phyloP scores from a whole-genome alignment of 2,888 invertebrate genomes.

The Octodonta nipae region DNA sequence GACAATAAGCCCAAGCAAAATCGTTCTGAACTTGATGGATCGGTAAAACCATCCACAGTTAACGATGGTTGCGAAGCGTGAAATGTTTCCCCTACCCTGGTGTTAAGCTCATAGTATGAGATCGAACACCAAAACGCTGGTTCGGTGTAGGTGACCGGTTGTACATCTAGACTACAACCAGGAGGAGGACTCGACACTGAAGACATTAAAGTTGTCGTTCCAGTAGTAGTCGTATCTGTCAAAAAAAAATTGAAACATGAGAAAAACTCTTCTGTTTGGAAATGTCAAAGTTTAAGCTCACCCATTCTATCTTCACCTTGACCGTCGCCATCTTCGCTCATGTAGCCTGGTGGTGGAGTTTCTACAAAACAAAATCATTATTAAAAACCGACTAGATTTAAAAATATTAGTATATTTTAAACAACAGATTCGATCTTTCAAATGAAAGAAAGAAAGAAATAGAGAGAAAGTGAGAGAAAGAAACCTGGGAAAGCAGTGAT shows the following conservation, averaged over 20 bases:
- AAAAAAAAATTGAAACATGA: no score
- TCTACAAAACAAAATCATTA: no score
- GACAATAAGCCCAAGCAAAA: slow-evolving; percentile 92
- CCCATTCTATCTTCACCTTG: slow-evolving; percentile 88
- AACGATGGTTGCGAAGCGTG: slow-evolving; percentile 92
- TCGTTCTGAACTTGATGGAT: slow-evolving; percentile 94
- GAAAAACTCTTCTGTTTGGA: no score
- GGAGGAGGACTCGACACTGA: no score
- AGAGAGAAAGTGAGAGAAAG: no score
- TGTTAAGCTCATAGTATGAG: slow-evolving; percentile 95
- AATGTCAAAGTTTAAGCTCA: slow-evolving; percentile 38
- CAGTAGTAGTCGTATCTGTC: no score
- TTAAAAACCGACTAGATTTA: no score
- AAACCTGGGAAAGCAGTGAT: no score
- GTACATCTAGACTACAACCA: slow-evolving; percentile 75
- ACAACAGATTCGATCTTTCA: no score
- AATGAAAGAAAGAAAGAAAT: no score
- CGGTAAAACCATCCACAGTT: slow-evolving; percentile 95
- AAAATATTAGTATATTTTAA: no score
- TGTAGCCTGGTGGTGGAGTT: slow-evolving; percentile 91
- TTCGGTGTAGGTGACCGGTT: slow-evolving; percentile 91
- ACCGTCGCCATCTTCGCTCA: slow-evolving; percentile 95
- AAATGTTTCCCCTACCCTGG: slow-evolving; percentile 93
- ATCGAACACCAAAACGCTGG: slow-evolving; percentile 98
- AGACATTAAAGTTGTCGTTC: no score